Evolutionary conservation across 2,888 invertebrate species (phyloP), one percentile per base, ranked within the genome.

Genomic region (Andrena praecox): DNA sequence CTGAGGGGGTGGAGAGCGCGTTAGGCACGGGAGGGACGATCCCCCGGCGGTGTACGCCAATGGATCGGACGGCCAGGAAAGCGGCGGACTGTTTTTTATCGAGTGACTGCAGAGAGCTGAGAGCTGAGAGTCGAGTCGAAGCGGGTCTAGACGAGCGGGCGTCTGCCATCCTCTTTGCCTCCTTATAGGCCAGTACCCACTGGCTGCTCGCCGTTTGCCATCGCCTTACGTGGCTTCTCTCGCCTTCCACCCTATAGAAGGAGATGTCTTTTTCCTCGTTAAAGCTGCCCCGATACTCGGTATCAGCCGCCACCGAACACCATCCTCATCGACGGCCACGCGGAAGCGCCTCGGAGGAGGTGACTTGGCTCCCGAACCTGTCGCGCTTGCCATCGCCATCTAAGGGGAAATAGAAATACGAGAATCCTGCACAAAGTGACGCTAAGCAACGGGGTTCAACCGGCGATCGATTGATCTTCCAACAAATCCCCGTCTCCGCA

Each of bases 81-180:
- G 88, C 91, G 89, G 85, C 86, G 87, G 88, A 87, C 89, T 89
- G 88, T 90, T 91, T 91, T 91, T 91, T 91, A 91, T 91, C 91
- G 91, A 91, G 89, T 90, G 91, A 91, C 91, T 88, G 89, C 87
- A 86, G 89, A 88, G 87, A 91, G 90, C 89, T 87, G 91, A 89
- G 90, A 90, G 89, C 89, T 84, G 89, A 88, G 88, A 88, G 88
- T 89, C 83, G 87, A 85, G 87, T 86, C 89, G 89, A 83, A 90
- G 85, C 86, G 89, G 86, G 87, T 91, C 88, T 91, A 90, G 91
- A 91, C 91, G 90, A 89, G 84, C 87, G 84, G 89, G 89, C 89
- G 90, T 89, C 85, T 88, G 85, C 85, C 82, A 82, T 84, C 84
- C 77, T 82, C 85, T 88, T 87, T 82, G 86, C 82, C 86, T 87